Evolutionary conservation across 2,113 vertebrate genomes (phyloP), one percentile per base, ranked within the genome.

Genomic region (Sialia sialis): DNA sequence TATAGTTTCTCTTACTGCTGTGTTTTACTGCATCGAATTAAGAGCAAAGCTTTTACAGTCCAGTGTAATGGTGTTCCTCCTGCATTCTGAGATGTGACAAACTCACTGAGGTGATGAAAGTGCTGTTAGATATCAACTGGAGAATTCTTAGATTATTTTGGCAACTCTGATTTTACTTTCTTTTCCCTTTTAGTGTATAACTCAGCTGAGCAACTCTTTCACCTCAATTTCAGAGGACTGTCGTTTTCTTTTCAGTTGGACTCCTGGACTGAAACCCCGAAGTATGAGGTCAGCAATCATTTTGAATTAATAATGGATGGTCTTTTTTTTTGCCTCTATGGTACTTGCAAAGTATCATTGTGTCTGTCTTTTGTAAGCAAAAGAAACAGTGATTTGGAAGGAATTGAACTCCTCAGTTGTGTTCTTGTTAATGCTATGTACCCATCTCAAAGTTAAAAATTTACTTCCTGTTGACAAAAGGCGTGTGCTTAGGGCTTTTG

Each of bases 181-280:
- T 84, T 49, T 77, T 64, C 55, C 27, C 9, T 95, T 92, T 60
- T 94, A 99, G 99, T 99, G 95, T 99, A 99, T 97, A 99, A 99
- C 97, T 99, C 99, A 32, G 99, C 99, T 72, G 99, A 99, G 96
- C 99, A 99, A 94, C 98, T 99, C 95, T 99, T 99, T 98, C 99
- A 99, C 97, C 99, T 99, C 98, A 99, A 99, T 98, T 99, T 99
- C 96, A 98, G 99, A 96, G 99, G 99, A 95, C 97, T 99, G 74
- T 99, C 99, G 4, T 99, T 99, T 98, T 99, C 99, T 94, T 99
- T 99, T 96, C 99, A 99, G 95, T 98, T 99, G 97, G 99, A 99
- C 97, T 99, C 99, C 5, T 99, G 99, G 99, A 99, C 98, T n/a
- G 99, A 99, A 98, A 99, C 99, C 92, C 99, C 99, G 0, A 99